These are phyloP conservation scores for Eretmocerus hayati DNA, from an alignment of 2,888 invertebrate genomes.

Conservation along the genomic window DNA sequence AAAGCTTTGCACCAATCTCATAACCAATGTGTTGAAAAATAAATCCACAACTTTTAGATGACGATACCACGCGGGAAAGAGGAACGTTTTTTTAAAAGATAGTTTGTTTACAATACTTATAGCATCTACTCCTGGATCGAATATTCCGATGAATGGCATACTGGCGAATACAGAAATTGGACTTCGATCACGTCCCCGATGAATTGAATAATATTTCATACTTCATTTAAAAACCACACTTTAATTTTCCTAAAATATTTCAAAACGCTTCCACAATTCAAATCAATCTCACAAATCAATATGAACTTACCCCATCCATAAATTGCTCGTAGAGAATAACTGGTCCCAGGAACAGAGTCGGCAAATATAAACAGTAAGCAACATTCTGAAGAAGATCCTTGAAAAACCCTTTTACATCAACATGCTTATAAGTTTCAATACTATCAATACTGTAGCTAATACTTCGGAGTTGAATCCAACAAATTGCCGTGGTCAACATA, in stretches of 20 bases:
- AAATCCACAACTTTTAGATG: too few species aligned
- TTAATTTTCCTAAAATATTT: slow-evolving; percentile 1
- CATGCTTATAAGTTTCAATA: slow-evolving; percentile 37
- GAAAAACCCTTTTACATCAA: slow-evolving; percentile 36
- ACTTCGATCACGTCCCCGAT: too few species aligned
- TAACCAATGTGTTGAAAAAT: too few species aligned
- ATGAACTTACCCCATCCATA: slow-evolving; percentile 46
- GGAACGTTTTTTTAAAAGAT: too few species aligned
- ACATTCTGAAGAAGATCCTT: slow-evolving; percentile 50
- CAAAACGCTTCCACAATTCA: neutral
- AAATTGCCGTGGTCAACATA: slow-evolving; percentile 53
- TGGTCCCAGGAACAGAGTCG: slow-evolving; percentile 79
- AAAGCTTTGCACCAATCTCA: too few species aligned
- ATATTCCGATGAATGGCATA: too few species aligned
- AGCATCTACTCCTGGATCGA: too few species aligned
- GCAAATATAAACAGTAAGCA: slow-evolving; percentile 76
- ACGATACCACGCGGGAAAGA: too few species aligned
- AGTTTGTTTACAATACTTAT: too few species aligned
- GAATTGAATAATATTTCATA: too few species aligned
- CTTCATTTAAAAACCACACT: neutral
- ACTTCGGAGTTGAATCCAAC: slow-evolving; percentile 70
- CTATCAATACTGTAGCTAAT: slow-evolving; percentile 67
- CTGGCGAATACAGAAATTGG: too few species aligned
- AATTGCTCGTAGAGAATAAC: slow-evolving; percentile 71
- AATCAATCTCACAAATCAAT: too few species aligned